Percentiles rank a stretch among this genome's conserved stretches.
These are phyloP conservation scores for Pollenia griseotomentosa DNA, from an alignment of 2,888 invertebrate species.

Conservation along the genomic window DNA sequence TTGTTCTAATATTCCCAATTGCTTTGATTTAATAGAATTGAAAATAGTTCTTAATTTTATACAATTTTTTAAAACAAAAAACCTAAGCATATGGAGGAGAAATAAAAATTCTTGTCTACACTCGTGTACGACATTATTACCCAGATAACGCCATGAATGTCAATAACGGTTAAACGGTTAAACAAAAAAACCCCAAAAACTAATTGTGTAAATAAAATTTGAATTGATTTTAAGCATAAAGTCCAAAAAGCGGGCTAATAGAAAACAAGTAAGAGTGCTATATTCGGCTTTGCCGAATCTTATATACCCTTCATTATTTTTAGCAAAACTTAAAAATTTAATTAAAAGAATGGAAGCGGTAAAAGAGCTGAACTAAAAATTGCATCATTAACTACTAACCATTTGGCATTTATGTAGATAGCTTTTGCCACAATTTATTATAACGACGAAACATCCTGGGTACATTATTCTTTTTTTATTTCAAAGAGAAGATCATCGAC, in stretches of 20 bases:
- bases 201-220: conserved; percentile 10
- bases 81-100: not conserved
- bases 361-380: too few species aligned
- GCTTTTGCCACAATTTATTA: too few species aligned
- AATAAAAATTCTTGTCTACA: conserved; percentile 58
- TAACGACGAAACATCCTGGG: too few species aligned
- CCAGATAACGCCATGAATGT: conserved; percentile 40
- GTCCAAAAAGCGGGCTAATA: not conserved
- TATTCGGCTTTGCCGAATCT: too few species aligned
- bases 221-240: conserved; percentile 24
- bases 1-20: conserved; percentile 3
- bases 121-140: conserved; percentile 67
- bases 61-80: conserved; percentile 5
- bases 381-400: too few species aligned
- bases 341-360: too few species aligned
- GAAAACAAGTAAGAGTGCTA: too few species aligned
- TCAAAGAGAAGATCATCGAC: too few species aligned
- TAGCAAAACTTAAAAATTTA: too few species aligned
- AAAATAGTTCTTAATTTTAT: conserved; percentile 30
- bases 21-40: not conserved
- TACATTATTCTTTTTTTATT: too few species aligned
- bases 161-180: conserved; percentile 43
- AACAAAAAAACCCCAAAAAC: not conserved
- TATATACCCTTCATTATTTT: too few species aligned
- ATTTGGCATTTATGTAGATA: too few species aligned